Base-by-base conservation (phyloP, 2,797 vertebrate species). In the Pangasius djambal region DNA sequence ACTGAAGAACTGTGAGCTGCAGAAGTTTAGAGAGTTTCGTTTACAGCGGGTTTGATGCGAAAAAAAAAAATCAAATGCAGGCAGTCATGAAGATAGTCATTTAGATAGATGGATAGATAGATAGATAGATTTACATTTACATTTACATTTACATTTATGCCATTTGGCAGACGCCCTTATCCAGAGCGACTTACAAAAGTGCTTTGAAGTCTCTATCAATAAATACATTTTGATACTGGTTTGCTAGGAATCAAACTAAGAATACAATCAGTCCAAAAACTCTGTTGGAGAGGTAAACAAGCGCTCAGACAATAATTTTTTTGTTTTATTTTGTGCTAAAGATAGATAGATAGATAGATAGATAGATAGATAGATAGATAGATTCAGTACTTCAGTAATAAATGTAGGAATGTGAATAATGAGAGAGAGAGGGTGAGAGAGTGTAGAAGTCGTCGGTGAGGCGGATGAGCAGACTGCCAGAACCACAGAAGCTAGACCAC, bases 401-500 rank as follows among this genome's bases (percentile, higher is more conserved):
- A 22, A 59, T 74, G 67, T 15, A 57, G 48, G 34, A 22, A 52
- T 72, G 48, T 55, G 37, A 61, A 59, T 83, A 63, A 59, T 65
- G 40, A 25, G 65, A 25, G 59, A 52, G 63, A 70, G 16, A 31
- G 63, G 52, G 16, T 20, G 65, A 67, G 13, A 50, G 37, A 31
- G 57, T 15, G 82, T 10, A 63, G 84, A 88, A 90, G 84, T 86
- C 78, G 69, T 74, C 87, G 67, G 77, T 40, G 61, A 40, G 52
- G 87, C 65, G 86, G 83, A 91, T 78, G 50, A 65, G 81, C 44
- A 89, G 85, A 93, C 91, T 95, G 95, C 95, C 95, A 95, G 93
- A 95, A 93, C 95, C 92, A 93, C 93, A 93, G 95, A 94, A 96
- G 94, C 91, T 10, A 92, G 96, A 96, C 96, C 96, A 96, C 96